These are phyloP conservation scores for Notechis scutatus DNA, from an alignment of 2,113 vertebrate species.

Conservation along the genomic window DNA sequence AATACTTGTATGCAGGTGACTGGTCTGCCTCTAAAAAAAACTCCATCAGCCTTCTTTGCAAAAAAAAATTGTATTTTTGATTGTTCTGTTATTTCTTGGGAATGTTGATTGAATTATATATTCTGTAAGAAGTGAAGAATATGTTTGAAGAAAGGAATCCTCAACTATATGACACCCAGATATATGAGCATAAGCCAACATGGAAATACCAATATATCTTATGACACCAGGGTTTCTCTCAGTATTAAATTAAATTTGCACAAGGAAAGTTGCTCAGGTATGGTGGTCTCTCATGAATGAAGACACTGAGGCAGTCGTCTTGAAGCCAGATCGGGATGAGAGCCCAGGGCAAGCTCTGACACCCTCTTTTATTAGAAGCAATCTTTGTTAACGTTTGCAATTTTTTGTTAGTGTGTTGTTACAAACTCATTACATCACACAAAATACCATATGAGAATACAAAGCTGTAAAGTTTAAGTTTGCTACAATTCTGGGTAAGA, in stretches of 20 bases:
- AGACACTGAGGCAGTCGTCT: too few relatives aligned
- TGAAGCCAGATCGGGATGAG: too few relatives aligned
- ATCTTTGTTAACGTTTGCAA: too few relatives aligned
- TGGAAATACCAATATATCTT: not conserved
- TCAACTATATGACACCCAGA: not conserved
- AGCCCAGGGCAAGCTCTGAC: too few relatives aligned
- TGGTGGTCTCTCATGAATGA: too few relatives aligned
- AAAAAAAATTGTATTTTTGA: not conserved
- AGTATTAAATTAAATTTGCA: not conserved
- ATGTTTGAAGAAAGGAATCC: not conserved
- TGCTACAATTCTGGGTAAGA: too few relatives aligned
- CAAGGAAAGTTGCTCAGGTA: not conserved
- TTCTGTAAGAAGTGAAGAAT: not conserved
- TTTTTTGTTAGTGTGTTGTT: too few relatives aligned
- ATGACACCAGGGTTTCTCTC: not conserved
- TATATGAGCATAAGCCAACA: not conserved
- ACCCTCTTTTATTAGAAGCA: too few relatives aligned
- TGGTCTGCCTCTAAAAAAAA: not conserved
- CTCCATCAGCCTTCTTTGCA: not conserved
- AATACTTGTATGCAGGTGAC: rapidly evolving
- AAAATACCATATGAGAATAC: too few relatives aligned
- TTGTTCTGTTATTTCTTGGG: not conserved
- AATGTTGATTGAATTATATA: not conserved
- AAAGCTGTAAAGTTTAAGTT: too few relatives aligned
- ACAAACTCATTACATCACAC: too few relatives aligned